Conservation (phyloP, 2,113 vertebrate species). For the Nematolebias whitei region DNA sequence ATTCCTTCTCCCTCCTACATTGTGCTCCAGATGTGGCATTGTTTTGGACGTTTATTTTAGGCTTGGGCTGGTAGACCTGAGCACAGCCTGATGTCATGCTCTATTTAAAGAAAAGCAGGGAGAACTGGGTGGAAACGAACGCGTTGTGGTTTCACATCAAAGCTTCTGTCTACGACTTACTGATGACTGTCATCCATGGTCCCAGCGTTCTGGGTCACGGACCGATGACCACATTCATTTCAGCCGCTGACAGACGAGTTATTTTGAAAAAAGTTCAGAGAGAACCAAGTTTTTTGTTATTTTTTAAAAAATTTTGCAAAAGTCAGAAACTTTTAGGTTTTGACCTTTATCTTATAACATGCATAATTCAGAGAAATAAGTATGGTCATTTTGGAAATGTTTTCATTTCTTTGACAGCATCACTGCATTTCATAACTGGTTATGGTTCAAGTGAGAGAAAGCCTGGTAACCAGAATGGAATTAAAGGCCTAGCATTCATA, state of each 20-base stretch:
- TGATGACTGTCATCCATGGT: slow-evolving; percentile 60
- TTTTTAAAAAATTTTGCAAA: no score
- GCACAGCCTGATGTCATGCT: slow-evolving; percentile 75
- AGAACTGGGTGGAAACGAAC: slow-evolving; percentile 65
- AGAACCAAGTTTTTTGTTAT: slow-evolving; percentile 21
- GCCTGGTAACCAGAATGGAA: no score
- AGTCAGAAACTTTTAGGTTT: slow-evolving; percentile 8
- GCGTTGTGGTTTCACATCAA: slow-evolving; percentile 65
- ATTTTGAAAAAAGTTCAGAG: slow-evolving; percentile 64
- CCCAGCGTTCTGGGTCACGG: slow-evolving; percentile 69
- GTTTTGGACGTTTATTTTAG: slow-evolving; percentile 76
- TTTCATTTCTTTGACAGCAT: slow-evolving; percentile 10
- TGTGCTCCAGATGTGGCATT: slow-evolving; percentile 79
- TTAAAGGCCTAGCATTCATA: no score
- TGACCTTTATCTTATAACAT: slow-evolving; percentile 6
- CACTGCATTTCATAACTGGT: slow-evolving; percentile 22
- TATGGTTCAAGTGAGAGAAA: no score
- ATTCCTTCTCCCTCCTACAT: slow-evolving; percentile 66
- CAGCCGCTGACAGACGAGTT: slow-evolving; percentile 62
- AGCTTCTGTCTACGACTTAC: slow-evolving; percentile 50
- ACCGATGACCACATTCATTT: slow-evolving; percentile 72
- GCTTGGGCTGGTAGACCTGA: slow-evolving; percentile 64
- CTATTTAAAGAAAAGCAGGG: slow-evolving; percentile 77
- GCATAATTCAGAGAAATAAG: not conserved
- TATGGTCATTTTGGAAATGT: slow-evolving; percentile 19